Base-by-base conservation (phyloP, 2,888 invertebrate species). In the Nomada lathburiana region DNA sequence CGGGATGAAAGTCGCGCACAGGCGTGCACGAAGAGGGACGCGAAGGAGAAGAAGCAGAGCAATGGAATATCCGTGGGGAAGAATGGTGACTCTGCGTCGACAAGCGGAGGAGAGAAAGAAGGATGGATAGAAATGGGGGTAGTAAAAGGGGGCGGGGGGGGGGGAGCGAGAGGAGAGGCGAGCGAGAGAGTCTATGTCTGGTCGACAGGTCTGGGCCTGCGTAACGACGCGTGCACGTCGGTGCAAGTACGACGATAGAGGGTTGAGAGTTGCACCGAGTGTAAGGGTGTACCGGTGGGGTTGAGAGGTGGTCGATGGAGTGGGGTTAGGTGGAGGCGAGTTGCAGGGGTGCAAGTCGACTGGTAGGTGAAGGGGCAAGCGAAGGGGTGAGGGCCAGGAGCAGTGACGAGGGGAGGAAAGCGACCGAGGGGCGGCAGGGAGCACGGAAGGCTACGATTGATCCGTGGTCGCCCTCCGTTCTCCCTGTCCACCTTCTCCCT, bases 381-480 rank as follows among this genome's bases (percentile, higher is more conserved):
- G 86, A 83, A 82, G 88, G 83, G 86, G 87, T 36, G 85, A 85
- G 94, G 95, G 94, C 94, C 86, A 78, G 85, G 82, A 80, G 83
- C 77, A 78, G 76, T 80, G 71, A 70, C 74, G 68, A 71, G 63
- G 85, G 86, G 86, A 68, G 86, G 94, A 94, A 94, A 94, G 87
- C 89, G 85, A 86, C 85, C 85, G 86, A 85, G 89, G 82, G 88
- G 89, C 80, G 87, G 87, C 93, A 94, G 94, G 94, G 90, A 89
- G 92, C 88, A 90, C 90, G 91, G 92, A 92, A 92, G 91, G 92
- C 92, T 90, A 92, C 92, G 92, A 92, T 92, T 92, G 92, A 92
- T 92, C 92, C 92, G 91, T 88, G 92, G 92, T 92, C 91, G 92
- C 91, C 90, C 91, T 89, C 89, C 90, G 80, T 79, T 79, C 84